Conservation (phyloP, 1,140 invertebrate species). For the Samia ricini region DNA sequence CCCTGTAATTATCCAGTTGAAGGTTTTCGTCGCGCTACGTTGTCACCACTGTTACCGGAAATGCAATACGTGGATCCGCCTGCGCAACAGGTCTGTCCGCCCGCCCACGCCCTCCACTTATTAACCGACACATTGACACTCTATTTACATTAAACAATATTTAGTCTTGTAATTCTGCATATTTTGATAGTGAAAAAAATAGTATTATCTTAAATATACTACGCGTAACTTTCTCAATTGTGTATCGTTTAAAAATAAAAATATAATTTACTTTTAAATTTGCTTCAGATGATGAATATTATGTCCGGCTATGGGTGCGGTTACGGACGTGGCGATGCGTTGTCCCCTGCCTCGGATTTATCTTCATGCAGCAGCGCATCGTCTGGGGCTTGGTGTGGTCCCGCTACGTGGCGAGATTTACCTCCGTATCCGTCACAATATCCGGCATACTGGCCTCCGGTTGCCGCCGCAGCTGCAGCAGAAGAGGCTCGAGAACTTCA, state of each 20-base stretch:
- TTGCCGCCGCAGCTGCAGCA: constrained; percentile 36
- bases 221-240: neutral
- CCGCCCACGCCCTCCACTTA: constrained; percentile 41
- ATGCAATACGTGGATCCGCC: constrained; percentile 74
- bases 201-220: neutral
- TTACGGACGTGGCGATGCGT: constrained; percentile 55
- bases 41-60: constrained; percentile 67
- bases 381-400: constrained; percentile 54
- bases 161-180: constrained; percentile 2
- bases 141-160: neutral
- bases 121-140: constrained; percentile 7
- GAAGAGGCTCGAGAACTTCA: constrained; percentile 66
- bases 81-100: constrained; percentile 69
- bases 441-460: constrained; percentile 55
- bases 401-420: constrained; percentile 51
- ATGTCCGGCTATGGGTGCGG: constrained; percentile 59
- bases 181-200: neutral
- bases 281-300: constrained; percentile 62
- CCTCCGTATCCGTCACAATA: constrained; percentile 60
- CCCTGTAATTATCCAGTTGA: constrained; percentile 77
- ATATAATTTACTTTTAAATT: neutral
- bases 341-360: constrained; percentile 65
- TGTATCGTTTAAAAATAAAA: neutral
- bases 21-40: constrained; percentile 62
- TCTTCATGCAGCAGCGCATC: constrained; percentile 70